phyloP scores from a whole-genome alignment of 92 coral and sea anemone species.

The Phenganax subtilis region DNA sequence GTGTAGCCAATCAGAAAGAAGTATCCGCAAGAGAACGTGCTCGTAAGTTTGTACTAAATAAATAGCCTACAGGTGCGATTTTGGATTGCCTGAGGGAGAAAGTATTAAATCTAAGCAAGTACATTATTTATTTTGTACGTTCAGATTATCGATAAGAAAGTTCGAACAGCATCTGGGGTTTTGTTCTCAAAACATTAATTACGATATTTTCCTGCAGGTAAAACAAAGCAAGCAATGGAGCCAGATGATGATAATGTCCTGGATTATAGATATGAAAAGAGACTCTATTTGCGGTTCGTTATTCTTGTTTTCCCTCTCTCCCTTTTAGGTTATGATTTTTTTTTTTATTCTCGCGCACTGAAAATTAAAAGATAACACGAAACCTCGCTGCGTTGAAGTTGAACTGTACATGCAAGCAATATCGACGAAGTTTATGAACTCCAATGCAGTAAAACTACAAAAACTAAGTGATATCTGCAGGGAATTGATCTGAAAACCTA shows the following conservation, averaged over 20 bases:
- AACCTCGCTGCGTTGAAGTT: not conserved
- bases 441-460: too few relatives aligned
- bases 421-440: too few relatives aligned
- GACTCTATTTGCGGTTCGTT: slow-evolving; percentile 47
- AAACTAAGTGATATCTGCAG: too few relatives aligned
- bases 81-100: not conserved
- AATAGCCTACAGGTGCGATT: not conserved
- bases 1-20: too few relatives aligned
- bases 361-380: not conserved
- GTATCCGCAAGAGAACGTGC: too few relatives aligned
- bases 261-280: slow-evolving; percentile 55
- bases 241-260: slow-evolving; percentile 74
- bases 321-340: not conserved
- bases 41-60: too few relatives aligned
- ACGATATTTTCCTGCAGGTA: slow-evolving; percentile 41
- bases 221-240: slow-evolving; percentile 71
- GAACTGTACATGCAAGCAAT: not conserved
- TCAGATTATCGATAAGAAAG: not conserved
- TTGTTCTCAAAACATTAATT: not conserved
- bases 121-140: not conserved
- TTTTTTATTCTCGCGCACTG: not conserved
- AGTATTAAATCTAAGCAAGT: not conserved
- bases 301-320: not conserved
- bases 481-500: too few relatives aligned
- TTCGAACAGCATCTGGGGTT: not conserved